Percentiles rank a stretch among this genome's conserved stretches.
Evolutionary conservation across 2,797 vertebrate genomes (phyloP).

Genomic region (Pantherophis vulpinus): DNA sequence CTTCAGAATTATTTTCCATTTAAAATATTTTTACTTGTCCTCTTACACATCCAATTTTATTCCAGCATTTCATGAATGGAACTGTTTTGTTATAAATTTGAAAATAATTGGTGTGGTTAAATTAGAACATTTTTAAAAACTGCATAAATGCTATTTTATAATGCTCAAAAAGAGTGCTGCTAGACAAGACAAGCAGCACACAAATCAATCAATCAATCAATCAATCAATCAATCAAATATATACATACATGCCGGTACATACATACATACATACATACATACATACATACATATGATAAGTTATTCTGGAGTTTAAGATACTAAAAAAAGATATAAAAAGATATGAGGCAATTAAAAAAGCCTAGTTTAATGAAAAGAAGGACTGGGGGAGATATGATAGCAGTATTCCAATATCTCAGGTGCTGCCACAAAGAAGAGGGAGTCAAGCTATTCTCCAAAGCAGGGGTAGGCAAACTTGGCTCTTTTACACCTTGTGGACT

Average conservation of each 20-base stretch:
- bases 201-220: background rate
- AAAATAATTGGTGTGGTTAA: background rate
- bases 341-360: background rate
- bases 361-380: too few relatives aligned
- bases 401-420: too few relatives aligned
- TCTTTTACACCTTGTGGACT: too few relatives aligned
- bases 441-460: too few relatives aligned
- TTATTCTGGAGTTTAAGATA: background rate
- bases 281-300: too few relatives aligned
- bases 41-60: background rate
- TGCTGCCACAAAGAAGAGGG: too few relatives aligned
- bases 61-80: background rate
- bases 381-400: too few relatives aligned
- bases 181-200: background rate
- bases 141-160: background rate
- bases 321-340: background rate
- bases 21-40: background rate
- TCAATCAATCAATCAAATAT: background rate
- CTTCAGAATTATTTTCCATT: background rate
- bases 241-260: too few relatives aligned
- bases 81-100: background rate
- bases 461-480: too few relatives aligned
- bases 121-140: background rate
- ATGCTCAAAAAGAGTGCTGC: background rate
- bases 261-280: too few relatives aligned